A percentile compares a stretch with the other conserved stretches of the same genome.
Conservation (phyloP, 2,797 vertebrate species). For the Psittacula derbiana region DNA sequence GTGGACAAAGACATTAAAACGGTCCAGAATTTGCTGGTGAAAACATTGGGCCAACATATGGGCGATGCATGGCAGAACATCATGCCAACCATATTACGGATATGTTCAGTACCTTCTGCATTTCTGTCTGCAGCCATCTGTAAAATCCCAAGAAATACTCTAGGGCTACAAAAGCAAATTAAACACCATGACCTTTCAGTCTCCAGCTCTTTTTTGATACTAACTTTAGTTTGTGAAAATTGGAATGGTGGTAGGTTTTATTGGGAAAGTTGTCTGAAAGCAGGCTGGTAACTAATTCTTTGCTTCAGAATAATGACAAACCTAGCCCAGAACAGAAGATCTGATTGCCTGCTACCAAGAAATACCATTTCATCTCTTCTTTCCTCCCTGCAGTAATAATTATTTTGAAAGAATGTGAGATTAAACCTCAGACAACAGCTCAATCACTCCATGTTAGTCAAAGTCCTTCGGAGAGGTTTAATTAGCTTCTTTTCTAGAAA, state of each 20-base stretch:
- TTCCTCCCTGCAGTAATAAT: not conserved
- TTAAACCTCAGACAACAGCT: not conserved
- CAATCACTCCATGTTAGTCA: not conserved
- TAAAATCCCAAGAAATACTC: not conserved
- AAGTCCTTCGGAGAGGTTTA: not conserved
- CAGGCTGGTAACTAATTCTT: not conserved
- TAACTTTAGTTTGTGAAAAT: not conserved
- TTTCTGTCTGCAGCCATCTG: not conserved
- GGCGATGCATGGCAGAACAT: accelerated
- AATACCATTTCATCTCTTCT: not conserved
- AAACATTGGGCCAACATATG: not conserved
- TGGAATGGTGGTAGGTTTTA: not conserved
- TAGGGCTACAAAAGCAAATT: not conserved
- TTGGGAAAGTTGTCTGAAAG: not conserved
- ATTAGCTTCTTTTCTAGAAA: not conserved
- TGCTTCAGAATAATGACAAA: not conserved
- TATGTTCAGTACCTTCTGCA: not conserved
- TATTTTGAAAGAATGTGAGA: not conserved
- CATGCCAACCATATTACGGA: accelerated
- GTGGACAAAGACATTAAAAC: not conserved
- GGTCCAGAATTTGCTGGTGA: not conserved
- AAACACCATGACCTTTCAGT: not conserved
- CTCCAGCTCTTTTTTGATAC: not conserved
- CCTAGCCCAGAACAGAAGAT: not conserved
- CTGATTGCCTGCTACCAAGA: not conserved